These are phyloP conservation scores for Gobiocypris rarus DNA, from an alignment of 2,113 vertebrate genomes.

Conservation along the genomic window DNA sequence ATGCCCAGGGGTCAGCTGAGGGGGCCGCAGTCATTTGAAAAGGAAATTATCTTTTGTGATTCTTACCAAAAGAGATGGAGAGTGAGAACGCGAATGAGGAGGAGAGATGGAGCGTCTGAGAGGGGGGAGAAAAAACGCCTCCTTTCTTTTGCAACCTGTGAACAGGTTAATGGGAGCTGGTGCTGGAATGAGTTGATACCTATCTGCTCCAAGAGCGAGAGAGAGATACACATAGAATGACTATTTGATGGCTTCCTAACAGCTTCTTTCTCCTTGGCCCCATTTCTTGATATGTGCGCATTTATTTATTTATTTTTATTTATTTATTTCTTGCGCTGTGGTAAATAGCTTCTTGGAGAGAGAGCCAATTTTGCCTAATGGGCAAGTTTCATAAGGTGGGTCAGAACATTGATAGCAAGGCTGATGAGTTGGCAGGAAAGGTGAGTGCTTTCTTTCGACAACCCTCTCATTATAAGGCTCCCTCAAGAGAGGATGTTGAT, in stretches of 20 bases:
- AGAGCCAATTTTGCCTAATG: slow-evolving; percentile 66
- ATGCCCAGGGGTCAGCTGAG: slow-evolving; percentile 70
- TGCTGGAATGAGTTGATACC: slow-evolving; percentile 56
- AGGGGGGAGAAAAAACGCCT: slow-evolving; percentile 50
- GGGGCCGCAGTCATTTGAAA: slow-evolving; percentile 75
- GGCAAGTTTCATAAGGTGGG: slow-evolving; percentile 60
- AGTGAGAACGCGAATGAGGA: slow-evolving; percentile 42
- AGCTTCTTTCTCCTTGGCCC: slow-evolving; percentile 71
- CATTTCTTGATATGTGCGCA: slow-evolving; percentile 59
- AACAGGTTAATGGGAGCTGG: slow-evolving; percentile 58
- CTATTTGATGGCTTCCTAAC: slow-evolving; percentile 75
- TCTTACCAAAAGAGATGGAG: slow-evolving; percentile 67
- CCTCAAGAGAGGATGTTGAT: slow-evolving; percentile 42
- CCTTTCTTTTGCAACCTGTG: slow-evolving; percentile 53
- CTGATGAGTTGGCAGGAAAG: slow-evolving; percentile 56
- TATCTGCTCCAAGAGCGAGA: slow-evolving; percentile 45
- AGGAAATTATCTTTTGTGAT: slow-evolving; percentile 79
- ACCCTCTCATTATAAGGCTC: slow-evolving; percentile 50
- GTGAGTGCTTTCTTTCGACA: slow-evolving; percentile 52
- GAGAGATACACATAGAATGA: slow-evolving; percentile 60
- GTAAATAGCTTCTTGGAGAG: slow-evolving; percentile 63
- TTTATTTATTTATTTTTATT: slow-evolving; percentile 39
- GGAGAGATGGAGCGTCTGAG: slow-evolving; percentile 17
- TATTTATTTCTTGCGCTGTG: slow-evolving; percentile 50
- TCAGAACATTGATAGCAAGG: slow-evolving; percentile 40